phyloP scores from a whole-genome alignment of 2,888 invertebrate genomes.

The Chromoteleia sp. region DNA sequence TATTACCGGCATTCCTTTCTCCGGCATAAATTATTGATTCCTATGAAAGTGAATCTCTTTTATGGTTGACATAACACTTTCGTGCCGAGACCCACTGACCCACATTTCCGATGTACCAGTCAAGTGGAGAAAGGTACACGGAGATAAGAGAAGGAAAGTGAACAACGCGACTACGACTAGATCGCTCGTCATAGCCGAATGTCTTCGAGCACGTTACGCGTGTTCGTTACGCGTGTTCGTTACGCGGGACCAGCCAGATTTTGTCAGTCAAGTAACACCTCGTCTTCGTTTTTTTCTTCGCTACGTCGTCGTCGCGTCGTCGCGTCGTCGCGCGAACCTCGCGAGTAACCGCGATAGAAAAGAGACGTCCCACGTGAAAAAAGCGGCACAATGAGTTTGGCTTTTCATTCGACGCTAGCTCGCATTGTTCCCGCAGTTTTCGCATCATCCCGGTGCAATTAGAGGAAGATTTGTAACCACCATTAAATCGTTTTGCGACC shows the following conservation, averaged over 20 bases:
- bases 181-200: conserved; percentile 27
- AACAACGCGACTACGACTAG: conserved; percentile 25
- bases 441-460: conserved; percentile 23
- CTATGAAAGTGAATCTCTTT: conserved; percentile 80
- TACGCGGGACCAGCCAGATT: conserved; percentile 10
- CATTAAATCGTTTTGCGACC: conserved; percentile 39
- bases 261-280: conserved; percentile 65
- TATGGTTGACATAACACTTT: conserved; percentile 78
- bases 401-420: conserved; percentile 28
- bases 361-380: too few species aligned
- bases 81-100: conserved; percentile 79
- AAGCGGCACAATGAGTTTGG: conserved; percentile 3
- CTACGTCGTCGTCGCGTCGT: conserved; percentile 1
- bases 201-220: not conserved
- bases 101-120: conserved; percentile 73
- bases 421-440: conserved; percentile 20
- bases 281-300: too few species aligned
- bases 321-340: too few species aligned
- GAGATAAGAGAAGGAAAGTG: conserved; percentile 69
- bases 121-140: conserved; percentile 64
- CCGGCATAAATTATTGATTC: conserved; percentile 69
- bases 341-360: too few species aligned
- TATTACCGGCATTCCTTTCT: conserved; percentile 70
- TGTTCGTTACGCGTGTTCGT: conserved; percentile 4
- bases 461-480: conserved; percentile 46